phyloP scores from a whole-genome alignment of 2,113 vertebrate species.

The Mus pahari region DNA sequence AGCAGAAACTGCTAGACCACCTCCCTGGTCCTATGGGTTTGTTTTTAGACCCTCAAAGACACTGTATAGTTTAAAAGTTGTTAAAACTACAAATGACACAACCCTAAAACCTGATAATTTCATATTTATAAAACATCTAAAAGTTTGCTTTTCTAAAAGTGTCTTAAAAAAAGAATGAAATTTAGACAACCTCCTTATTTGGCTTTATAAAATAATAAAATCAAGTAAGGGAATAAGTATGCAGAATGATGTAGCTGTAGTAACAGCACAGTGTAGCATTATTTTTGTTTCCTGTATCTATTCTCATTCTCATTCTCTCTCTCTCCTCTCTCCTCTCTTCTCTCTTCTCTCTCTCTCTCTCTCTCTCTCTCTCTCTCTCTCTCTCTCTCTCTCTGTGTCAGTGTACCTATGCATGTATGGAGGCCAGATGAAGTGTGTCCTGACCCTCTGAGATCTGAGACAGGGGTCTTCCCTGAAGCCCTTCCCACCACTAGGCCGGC shows the following conservation, averaged over 20 bases:
- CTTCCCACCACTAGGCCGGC: neutral
- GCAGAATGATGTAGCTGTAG: neutral
- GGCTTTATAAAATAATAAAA: conserved; percentile 27
- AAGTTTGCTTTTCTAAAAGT: neutral
- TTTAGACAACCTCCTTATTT: neutral
- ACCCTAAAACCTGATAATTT: neutral
- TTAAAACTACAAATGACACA: neutral
- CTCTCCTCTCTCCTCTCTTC: no score
- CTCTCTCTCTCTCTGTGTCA: no score
- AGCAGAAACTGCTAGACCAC: neutral
- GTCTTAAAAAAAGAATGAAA: conserved; percentile 24
- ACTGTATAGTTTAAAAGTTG: neutral
- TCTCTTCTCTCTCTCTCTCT: no score
- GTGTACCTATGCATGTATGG: neutral
- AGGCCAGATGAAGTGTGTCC: neutral
- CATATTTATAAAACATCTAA: neutral
- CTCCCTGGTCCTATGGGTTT: neutral
- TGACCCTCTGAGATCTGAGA: neutral
- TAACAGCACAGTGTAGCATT: neutral
- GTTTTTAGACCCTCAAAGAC: neutral
- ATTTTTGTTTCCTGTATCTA: neutral
- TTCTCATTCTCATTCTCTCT: no score
- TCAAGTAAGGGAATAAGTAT: neutral
- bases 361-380: no score
- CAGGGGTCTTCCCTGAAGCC: neutral